Evolutionary conservation across 1,140 invertebrate species (phyloP).

Genomic region (Pygmarrhopalites habei): DNA sequence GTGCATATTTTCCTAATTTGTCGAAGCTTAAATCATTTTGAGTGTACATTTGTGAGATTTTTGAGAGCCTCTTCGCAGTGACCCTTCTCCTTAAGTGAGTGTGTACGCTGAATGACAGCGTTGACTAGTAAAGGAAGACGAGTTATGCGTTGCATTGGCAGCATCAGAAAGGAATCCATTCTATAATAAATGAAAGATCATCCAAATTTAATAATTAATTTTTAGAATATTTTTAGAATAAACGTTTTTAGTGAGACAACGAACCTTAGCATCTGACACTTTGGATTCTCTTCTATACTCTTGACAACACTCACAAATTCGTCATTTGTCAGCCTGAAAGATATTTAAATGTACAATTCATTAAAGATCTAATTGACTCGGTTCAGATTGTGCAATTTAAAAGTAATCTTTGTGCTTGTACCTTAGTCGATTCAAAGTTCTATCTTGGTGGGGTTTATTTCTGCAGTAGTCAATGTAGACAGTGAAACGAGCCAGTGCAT

Average conservation of each 20-base stretch:
- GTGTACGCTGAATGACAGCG: conserved; percentile 35
- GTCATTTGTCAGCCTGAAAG: conserved; percentile 24
- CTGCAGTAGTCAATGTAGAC: conserved; percentile 37
- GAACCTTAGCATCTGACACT: conserved; percentile 15
- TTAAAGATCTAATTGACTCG: no score
- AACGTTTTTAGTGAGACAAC: not conserved
- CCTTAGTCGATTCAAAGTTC: conserved; percentile 31
- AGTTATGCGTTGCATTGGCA: conserved; percentile 39
- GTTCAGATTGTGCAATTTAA: no score
- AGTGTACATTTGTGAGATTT: conserved; percentile 36
- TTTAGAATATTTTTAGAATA: not conserved
- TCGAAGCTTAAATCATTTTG: no score
- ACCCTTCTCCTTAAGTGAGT: conserved; percentile 29
- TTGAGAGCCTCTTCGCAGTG: conserved; percentile 36
- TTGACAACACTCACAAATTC: conserved; percentile 34
- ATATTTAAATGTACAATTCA: conserved; percentile 1
- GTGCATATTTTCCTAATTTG: no score
- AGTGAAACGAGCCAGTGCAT: conserved; percentile 27
- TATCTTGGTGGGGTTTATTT: conserved; percentile 39
- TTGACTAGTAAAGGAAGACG: conserved; percentile 37
- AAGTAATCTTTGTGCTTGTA: no score
- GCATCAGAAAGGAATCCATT: conserved; percentile 38
- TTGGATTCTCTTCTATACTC: conserved; percentile 30
- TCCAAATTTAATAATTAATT: conserved; percentile 1
- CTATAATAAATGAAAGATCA: no score